Conservation (phyloP, 2,113 vertebrate genomes). For the Cinclus mexicanus region DNA sequence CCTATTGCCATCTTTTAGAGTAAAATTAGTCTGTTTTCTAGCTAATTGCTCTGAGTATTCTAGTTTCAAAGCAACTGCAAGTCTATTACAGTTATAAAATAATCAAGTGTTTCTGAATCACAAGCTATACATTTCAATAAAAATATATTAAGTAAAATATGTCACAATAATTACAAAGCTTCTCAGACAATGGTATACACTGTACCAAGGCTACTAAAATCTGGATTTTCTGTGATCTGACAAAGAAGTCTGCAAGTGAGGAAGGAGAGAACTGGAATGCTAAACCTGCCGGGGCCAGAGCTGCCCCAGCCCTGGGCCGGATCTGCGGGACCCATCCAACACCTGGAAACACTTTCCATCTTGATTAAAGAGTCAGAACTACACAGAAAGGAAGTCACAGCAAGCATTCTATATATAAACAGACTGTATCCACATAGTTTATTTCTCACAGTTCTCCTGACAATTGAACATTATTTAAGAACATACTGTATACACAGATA, state of each 20-base stretch:
- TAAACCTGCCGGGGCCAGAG: neutral
- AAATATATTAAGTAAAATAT: slow-evolving; percentile 71
- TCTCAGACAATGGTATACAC: slow-evolving; percentile 29
- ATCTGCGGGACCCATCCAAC: neutral
- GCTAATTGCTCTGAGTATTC: slow-evolving; percentile 30
- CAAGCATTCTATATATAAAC: slow-evolving; percentile 85
- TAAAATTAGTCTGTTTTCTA: neutral
- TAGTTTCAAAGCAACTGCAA: slow-evolving; percentile 57
- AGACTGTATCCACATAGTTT: slow-evolving; percentile 97
- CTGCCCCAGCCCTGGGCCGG: neutral
- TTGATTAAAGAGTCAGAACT: slow-evolving; percentile 34
- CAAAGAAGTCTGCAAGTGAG: neutral
- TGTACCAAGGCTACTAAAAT: neutral
- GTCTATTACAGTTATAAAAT: slow-evolving; percentile 52
- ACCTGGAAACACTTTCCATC: slow-evolving; percentile 21
- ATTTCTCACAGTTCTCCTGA: slow-evolving; percentile 99
- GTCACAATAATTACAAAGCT: slow-evolving; percentile 66
- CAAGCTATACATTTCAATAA: slow-evolving; percentile 56
- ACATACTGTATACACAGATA: slow-evolving; percentile 99
- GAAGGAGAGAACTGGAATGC: neutral
- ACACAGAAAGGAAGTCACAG: slow-evolving; percentile 77
- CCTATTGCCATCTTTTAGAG: slow-evolving; percentile 45
- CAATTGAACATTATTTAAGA: slow-evolving; percentile 98
- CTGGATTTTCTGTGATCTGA: neutral
- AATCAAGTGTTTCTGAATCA: slow-evolving; percentile 47